Evolutionary conservation across 2,113 vertebrate species (phyloP).

Genomic region (Nycticryphes semicollaris): DNA sequence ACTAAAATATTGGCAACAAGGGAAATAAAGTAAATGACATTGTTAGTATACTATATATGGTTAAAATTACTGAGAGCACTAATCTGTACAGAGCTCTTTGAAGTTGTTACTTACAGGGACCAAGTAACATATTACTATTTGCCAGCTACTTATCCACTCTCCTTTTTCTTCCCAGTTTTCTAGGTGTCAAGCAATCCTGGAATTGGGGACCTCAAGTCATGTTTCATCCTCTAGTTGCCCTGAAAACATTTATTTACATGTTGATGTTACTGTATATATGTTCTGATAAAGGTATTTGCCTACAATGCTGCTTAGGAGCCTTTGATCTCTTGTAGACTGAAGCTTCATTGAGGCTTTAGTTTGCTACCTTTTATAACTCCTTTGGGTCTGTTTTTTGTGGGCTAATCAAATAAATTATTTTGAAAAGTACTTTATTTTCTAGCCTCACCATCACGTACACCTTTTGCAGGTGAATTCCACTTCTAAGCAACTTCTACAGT

Average conservation of each 20-base stretch:
- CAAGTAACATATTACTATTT: neutral
- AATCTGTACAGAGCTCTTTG: neutral
- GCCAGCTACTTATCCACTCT: neutral
- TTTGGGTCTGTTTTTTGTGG: neutral
- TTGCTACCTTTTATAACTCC: neutral
- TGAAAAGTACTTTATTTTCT: neutral
- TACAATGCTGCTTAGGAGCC: neutral
- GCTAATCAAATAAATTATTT: neutral
- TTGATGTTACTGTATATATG: neutral
- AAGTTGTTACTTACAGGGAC: neutral
- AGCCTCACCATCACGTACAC: neutral
- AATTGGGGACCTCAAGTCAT: neutral
- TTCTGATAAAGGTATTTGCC: neutral
- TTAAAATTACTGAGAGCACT: neutral
- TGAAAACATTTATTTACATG: fast-evolving
- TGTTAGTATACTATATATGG: neutral
- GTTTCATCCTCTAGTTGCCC: neutral
- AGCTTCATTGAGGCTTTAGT: neutral
- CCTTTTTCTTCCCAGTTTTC: neutral
- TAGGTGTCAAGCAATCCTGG: neutral
- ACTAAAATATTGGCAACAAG: neutral
- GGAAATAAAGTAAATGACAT: neutral
- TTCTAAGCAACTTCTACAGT: neutral
- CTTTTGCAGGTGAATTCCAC: neutral
- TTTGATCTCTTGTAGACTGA: neutral